Evolutionary conservation across 2,888 invertebrate species (phyloP).

Genomic region (Cerastis rubricosa): DNA sequence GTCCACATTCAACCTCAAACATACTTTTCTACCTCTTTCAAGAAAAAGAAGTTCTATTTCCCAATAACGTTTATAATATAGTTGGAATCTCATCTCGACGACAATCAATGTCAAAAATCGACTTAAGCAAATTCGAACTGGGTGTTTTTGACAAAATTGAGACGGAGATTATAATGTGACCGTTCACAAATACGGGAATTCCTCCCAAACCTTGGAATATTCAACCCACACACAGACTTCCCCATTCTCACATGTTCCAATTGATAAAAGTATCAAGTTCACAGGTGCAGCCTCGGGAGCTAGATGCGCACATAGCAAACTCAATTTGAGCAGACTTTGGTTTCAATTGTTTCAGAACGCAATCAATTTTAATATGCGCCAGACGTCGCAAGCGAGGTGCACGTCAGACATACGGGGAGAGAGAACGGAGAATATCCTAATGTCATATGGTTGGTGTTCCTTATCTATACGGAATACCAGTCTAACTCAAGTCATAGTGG

Average conservation of each 20-base stretch:
- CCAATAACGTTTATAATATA: not conserved
- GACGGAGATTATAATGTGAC: not conserved
- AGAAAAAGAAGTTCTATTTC: not conserved
- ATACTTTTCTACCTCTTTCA: not conserved
- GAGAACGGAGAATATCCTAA: conserved; percentile 40
- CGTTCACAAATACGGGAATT: not conserved
- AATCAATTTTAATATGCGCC: conserved; percentile 80
- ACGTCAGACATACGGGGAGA: conserved; percentile 56
- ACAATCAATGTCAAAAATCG: not conserved
- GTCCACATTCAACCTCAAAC: not conserved
- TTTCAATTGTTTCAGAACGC: conserved; percentile 77
- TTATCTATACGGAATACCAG: no score
- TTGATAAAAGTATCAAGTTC: conserved; percentile 55
- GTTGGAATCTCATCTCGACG: not conserved
- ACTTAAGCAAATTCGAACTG: not conserved
- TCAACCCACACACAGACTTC: not conserved
- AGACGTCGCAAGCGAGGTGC: conserved; percentile 59
- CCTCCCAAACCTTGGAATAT: not conserved
- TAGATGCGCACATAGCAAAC: conserved; percentile 70
- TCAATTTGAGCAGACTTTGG: conserved; percentile 78
- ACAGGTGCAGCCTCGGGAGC: conserved; percentile 67
- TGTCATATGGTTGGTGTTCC: not conserved
- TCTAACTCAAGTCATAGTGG: not conserved
- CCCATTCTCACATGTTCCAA: conserved; percentile 14
- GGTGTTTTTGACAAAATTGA: not conserved